Conservation (phyloP, 2,797 vertebrate genomes). For the Microctenopoma lineatum region DNA sequence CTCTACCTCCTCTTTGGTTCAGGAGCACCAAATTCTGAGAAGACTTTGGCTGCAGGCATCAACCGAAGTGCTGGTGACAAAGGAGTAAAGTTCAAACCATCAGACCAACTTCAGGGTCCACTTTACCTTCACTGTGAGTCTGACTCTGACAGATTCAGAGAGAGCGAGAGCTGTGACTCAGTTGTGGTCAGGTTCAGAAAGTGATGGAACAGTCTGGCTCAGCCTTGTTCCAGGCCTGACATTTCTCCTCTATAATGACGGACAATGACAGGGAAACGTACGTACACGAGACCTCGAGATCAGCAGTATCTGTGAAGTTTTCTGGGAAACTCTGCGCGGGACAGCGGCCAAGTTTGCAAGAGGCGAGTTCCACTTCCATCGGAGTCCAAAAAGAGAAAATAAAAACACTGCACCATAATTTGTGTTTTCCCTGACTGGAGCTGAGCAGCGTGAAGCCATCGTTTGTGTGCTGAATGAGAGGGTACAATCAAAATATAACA, state of each 20-base stretch:
- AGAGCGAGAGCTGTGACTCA: slow-evolving; percentile 22
- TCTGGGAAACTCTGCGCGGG: slow-evolving; percentile 71
- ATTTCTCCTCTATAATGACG: slow-evolving; percentile 68
- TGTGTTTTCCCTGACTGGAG: slow-evolving; percentile 43
- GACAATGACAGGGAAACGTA: slow-evolving; percentile 68
- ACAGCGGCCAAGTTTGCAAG: slow-evolving; percentile 48
- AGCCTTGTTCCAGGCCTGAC: slow-evolving; percentile 57
- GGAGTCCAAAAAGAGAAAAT: slow-evolving; percentile 27
- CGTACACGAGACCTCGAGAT: slow-evolving; percentile 56
- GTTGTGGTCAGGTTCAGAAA: slow-evolving; percentile 32
- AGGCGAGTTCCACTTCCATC: slow-evolving; percentile 17
- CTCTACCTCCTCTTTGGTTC: slow-evolving; percentile 21
- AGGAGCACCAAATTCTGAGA: slow-evolving; percentile 16
- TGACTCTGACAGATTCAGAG: slow-evolving; percentile 11
- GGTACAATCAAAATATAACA: background rate
- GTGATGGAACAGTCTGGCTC: slow-evolving; percentile 52
- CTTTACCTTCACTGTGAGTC: background rate
- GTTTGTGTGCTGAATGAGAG: background rate
- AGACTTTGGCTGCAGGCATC: slow-evolving; percentile 15
- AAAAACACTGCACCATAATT: slow-evolving; percentile 4
- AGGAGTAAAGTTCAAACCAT: background rate
- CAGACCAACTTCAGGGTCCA: background rate
- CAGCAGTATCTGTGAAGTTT: slow-evolving; percentile 60
- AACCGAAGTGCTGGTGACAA: slow-evolving; percentile 8
- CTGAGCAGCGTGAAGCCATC: slow-evolving; percentile 30